A percentile compares a stretch with the other conserved stretches of the same genome.
Evolutionary conservation across 2,797 vertebrate species (phyloP).

Genomic region (Manis crassicaudata): DNA sequence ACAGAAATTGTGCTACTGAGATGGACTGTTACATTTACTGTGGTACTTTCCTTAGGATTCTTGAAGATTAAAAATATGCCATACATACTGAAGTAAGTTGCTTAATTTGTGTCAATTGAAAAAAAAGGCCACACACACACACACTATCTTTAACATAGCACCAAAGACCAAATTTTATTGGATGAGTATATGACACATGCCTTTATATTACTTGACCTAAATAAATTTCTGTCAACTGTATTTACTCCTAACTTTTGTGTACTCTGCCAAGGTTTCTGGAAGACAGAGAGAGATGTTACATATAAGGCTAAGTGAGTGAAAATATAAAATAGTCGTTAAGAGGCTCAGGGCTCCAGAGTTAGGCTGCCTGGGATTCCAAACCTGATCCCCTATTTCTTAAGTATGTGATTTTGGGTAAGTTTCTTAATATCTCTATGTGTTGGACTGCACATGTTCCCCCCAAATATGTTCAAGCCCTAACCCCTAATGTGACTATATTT

Average conservation of each 20-base stretch:
- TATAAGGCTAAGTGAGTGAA: not conserved
- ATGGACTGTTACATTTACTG: constrained; percentile 25
- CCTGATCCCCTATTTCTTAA: not conserved
- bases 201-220: not conserved
- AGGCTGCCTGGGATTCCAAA: not conserved
- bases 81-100: not conserved
- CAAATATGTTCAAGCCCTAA: not conserved
- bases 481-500: not conserved
- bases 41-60: constrained; percentile 6
- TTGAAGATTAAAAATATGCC: constrained; percentile 48
- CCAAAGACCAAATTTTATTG: not conserved
- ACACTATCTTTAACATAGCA: not conserved
- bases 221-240: not conserved
- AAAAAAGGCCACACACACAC: not conserved
- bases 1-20: constrained; percentile 48
- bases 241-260: constrained; percentile 1
- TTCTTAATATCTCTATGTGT: not conserved
- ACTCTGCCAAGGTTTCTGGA: not conserved
- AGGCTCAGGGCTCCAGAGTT: not conserved
- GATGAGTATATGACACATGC: not conserved
- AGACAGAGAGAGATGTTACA: not conserved
- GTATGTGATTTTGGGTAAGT: not conserved
- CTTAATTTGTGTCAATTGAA: constrained; percentile 39
- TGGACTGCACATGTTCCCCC: not conserved
- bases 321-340: not conserved